Evolutionary conservation across 2,888 invertebrate species (phyloP), one percentile per base, ranked within the genome.

Genomic region (Chrysotoxum bicinctum): DNA sequence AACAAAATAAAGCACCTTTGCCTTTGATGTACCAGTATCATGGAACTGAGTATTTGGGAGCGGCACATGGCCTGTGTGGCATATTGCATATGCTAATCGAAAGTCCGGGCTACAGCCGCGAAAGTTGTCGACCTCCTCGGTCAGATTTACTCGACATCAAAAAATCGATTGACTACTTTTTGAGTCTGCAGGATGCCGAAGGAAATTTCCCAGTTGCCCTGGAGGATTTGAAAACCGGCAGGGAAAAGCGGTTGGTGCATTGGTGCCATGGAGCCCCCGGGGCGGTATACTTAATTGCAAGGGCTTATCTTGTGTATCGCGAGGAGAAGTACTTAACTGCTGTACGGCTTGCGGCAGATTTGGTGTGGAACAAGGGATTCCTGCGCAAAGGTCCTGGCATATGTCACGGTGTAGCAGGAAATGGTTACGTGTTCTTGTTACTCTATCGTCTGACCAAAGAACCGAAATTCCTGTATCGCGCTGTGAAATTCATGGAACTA

Each of bases 211-310:
- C 96, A 0, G 94, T 95, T 87, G 95, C 96, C 5, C 93, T 95
- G 90, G 96, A 97, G 90, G 92, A 95, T 66, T 92, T 93, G 6
- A 89, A 92, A 43, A 91, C 90, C 50, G 93, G 94, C 3, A 88
- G 91, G 14, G 91, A 92, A 12, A 95, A 96, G 78, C 95, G 96
- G 82, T 92, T 97, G 12, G 94, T 97, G 0, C 97, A 98, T 90
- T 97, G 97, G 98, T 98, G 98, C 90, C 97, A 98, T 90, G 98
- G 98, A 0, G 97, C 97, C 10, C 95, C 97, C 9, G 97, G 97
- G 0, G 94, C 95, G 0, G 93, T 97, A 8, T 97, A 97, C 89
- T 90, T 97, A 40, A 48, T 98, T 93, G 96, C 96, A 1, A 96
- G 95, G 91, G 96, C 98, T 0, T 97, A 95, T 90, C 90, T 95